phyloP scores from a whole-genome alignment of 2,888 invertebrate genomes.

The Mycalesis mineus region DNA sequence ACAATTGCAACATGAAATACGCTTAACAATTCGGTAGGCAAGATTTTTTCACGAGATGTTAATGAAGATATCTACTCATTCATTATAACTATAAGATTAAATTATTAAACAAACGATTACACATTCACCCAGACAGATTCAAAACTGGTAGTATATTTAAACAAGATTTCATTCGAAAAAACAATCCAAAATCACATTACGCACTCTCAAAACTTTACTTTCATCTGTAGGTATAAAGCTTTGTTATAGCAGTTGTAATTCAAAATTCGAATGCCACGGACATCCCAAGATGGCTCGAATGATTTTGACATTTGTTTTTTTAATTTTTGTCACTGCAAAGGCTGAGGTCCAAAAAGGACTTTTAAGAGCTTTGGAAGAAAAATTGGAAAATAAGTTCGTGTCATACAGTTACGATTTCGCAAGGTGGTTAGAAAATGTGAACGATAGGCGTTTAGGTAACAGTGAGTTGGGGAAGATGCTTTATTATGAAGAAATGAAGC shows the following conservation, averaged over 20 bases:
- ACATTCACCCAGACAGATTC: background rate
- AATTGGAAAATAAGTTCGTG: slow-evolving; percentile 42
- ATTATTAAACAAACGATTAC: background rate
- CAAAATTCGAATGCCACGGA: slow-evolving; percentile 25
- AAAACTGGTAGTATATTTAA: slow-evolving; percentile 1
- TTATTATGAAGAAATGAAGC: slow-evolving; percentile 54
- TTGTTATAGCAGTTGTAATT: slow-evolving; percentile 16
- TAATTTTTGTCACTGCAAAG: slow-evolving; percentile 20
- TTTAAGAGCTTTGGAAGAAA: slow-evolving; percentile 38
- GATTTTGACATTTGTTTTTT: slow-evolving; percentile 30
- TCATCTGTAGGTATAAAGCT: slow-evolving; percentile 4
- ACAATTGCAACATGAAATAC: no score
- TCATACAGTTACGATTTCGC: slow-evolving; percentile 39
- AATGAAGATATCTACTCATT: no score
- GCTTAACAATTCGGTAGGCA: no score
- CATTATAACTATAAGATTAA: no score
- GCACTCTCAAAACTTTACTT: slow-evolving; percentile 9
- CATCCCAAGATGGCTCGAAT: slow-evolving; percentile 31
- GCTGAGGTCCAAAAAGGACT: slow-evolving; percentile 24
- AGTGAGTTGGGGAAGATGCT: slow-evolving; percentile 52
- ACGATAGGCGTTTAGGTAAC: slow-evolving; percentile 50
- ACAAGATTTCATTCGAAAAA: background rate
- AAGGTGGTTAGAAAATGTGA: slow-evolving; percentile 49
- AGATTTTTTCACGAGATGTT: no score
- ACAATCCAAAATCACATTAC: background rate